Base-by-base conservation (phyloP, 92 coral and sea anemone genomes). In the Heteractis magnifica region DNA sequence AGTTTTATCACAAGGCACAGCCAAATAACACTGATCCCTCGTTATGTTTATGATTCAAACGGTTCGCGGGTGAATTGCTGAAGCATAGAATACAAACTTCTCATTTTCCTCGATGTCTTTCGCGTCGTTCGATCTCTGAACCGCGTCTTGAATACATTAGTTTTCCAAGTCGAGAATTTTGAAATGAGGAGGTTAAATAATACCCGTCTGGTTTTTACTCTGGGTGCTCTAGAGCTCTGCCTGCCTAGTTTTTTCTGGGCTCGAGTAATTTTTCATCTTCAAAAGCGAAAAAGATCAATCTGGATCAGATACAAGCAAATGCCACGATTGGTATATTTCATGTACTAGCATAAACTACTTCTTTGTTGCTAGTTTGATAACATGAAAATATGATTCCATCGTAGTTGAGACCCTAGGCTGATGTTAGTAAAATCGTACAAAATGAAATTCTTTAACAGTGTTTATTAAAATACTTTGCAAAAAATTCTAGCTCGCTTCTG, bases 81-180 rank as follows among this genome's bases (percentile, higher is more conserved):
- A 81, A 81, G 84, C 84, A 53, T 15, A 80, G 49, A 68, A 51
- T 15, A 15, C 48, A 14, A 51, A 81, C 84, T 81, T 81, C 49
- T 81, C 51, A 81, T 34, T 80, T 51, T 56, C 88, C 52, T 71
- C 78, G 85, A 81, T 71, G 72, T 78, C 83, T 48, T 58, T 60
- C 52, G 75, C 84, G 77, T 65, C 84, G 59, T 81, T 70, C 76
- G 44, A 44, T 80, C 56, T 79, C 14, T 73, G 44, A 21, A 76
- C 64, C 76, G 86, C 77, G 82, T 85, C 78, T 76, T 85, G 88
- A 85, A 85, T 85, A 85, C 51, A 85, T 85, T 85, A 85, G 52
- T 48, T 51, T 34, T 65, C 56, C 9, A 34, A 70, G 79, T 49
- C n/a, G 79, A 60, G 23, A 68, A 85, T 18, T 68, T 85, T 21